These are phyloP conservation scores for Orthosia gracilis DNA, from an alignment of 2,888 invertebrate species.

Conservation along the genomic window DNA sequence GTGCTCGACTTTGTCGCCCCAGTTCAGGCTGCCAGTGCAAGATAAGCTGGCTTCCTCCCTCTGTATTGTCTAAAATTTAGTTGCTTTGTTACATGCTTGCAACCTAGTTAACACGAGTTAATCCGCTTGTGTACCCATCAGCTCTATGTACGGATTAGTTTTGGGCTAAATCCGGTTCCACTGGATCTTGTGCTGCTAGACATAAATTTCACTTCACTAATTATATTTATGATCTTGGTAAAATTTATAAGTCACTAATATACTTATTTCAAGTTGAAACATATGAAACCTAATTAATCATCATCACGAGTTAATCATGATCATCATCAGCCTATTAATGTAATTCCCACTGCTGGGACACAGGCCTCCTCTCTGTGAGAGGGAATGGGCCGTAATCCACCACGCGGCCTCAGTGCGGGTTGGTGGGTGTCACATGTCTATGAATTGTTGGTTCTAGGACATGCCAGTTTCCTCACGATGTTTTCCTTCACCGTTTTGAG, in stretches of 20 bases:
- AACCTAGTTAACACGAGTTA: constrained; percentile 68
- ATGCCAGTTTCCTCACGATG: too few species aligned
- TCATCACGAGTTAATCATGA: too few species aligned
- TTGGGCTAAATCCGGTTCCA: constrained; percentile 32
- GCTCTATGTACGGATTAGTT: constrained; percentile 47
- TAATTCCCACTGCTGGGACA: too few species aligned
- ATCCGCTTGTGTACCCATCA: constrained; percentile 56
- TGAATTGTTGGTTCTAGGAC: too few species aligned
- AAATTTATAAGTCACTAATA: neutral
- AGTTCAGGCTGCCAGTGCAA: constrained; percentile 75
- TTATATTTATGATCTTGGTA: neutral
- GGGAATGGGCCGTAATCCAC: too few species aligned
- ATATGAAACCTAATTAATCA: too few species aligned
- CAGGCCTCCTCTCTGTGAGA: too few species aligned
- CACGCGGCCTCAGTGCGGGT: too few species aligned
- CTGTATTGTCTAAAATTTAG: constrained; percentile 79
- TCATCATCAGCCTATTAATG: too few species aligned
- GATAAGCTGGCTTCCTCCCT: constrained; percentile 80
- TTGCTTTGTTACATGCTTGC: constrained; percentile 73
- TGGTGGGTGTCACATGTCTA: too few species aligned
- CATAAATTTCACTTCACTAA: constrained; percentile 4
- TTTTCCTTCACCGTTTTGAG: too few species aligned
- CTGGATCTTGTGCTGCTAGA: constrained; percentile 20
- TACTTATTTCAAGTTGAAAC: neutral
- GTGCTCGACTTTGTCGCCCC: constrained; percentile 62